Evolutionary conservation across 2,888 invertebrate genomes (phyloP), one percentile per base, ranked within the genome.

Genomic region (Drosophila ezoana): DNA sequence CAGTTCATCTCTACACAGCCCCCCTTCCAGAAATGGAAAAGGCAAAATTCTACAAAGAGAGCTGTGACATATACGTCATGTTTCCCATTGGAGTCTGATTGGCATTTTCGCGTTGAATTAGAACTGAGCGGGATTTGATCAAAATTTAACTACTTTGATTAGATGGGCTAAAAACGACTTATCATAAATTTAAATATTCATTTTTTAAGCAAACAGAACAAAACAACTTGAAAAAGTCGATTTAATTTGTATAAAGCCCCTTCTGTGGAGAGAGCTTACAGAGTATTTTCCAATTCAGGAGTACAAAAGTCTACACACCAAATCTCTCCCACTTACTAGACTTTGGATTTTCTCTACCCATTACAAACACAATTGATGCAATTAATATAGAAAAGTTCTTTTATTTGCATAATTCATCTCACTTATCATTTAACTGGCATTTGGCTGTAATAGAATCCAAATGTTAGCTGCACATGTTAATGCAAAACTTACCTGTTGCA

Each of bases 371-470:
- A 16, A 18, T 16, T 18, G 0, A 13, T 38, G 4, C 49, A n/a
- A 35, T 5, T 32, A 10, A 18, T 11, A 51, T 13, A 35, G 0
- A 40, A 16, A 10, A 4, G 38, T 62, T 62, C 18, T 45, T 54
- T 8, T 20, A 20, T 13, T 23, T 14, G 2, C 20, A 13, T 23
- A 20, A 4, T 13, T 49, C n/a, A 10, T 20, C 18, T 13, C 32
- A 32, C 37, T 10, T 48, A 8, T 16, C 13, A 37, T 1, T 43
- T 37, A 28, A 13, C 28, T 48, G 9, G 18, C n/a, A 13, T 6
- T 28, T 16, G 2, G 16, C 73, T 73, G 73, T 28, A 71, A 73
- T 14, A 51, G 20, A 63, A 58, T 8, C 11, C 5, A 35, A 62
- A 37, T 43, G n/a, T 75, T 72, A 70, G 40, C 9, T 41, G 16